Conservation (phyloP, 2,797 vertebrate genomes). For the Sebastes reedi region DNA sequence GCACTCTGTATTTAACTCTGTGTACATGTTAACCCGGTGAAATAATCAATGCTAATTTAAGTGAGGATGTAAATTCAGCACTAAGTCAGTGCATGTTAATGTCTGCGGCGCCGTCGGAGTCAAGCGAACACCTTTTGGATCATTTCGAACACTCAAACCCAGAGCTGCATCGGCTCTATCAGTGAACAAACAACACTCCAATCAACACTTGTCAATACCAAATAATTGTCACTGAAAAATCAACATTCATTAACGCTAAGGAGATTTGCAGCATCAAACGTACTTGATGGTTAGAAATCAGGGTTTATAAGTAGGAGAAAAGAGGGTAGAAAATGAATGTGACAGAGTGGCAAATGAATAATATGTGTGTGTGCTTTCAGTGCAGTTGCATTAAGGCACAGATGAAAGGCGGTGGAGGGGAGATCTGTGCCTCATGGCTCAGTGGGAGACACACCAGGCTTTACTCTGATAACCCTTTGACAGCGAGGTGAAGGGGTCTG, state of each 20-base stretch:
- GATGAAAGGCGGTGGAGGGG: constrained; percentile 57
- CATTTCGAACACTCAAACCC: not conserved
- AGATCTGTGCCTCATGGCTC: constrained; percentile 43
- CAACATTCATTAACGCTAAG: constrained; percentile 2
- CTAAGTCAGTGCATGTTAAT: not conserved
- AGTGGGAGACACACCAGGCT: constrained; percentile 61
- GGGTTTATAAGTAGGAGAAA: not conserved
- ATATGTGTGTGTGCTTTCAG: constrained; percentile 10
- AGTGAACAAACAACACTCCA: constrained; percentile 23
- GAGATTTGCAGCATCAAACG: not conserved
- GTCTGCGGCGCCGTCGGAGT: not conserved
- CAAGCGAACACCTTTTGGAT: not conserved
- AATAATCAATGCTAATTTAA: constrained; percentile 25
- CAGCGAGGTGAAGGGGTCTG: constrained; percentile 33
- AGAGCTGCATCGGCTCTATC: not conserved
- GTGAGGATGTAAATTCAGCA: constrained; percentile 8
- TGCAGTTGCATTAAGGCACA: constrained; percentile 25
- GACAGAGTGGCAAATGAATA: constrained; percentile 19
- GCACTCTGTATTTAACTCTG: not conserved
- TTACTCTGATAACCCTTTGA: constrained; percentile 63
- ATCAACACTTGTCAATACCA: constrained; percentile 20
- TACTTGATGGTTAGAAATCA: not conserved
- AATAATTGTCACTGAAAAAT: constrained; percentile 29
- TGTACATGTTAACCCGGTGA: not conserved
- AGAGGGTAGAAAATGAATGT: not conserved